phyloP scores from a whole-genome alignment of 2,113 vertebrate genomes.

The Prolemur simus region DNA sequence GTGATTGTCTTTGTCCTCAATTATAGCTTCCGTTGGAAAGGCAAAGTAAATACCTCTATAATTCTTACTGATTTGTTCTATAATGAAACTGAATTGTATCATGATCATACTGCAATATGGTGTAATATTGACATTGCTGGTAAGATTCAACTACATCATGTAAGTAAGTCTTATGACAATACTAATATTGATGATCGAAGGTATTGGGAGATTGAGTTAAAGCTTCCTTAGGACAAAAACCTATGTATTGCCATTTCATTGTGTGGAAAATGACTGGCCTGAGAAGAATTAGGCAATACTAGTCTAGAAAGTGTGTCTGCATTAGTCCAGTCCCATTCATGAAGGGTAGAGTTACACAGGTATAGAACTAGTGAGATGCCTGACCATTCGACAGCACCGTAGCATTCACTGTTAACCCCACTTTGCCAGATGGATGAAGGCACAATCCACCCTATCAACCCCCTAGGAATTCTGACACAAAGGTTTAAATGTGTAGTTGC shows the following conservation, averaged over 20 bases:
- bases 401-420: not conserved
- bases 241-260: not conserved
- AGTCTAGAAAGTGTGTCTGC: not conserved
- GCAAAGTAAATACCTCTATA: not conserved
- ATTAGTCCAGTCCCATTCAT: not conserved
- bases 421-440: not conserved
- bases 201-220: not conserved
- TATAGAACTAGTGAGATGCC: not conserved
- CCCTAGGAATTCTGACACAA: not conserved
- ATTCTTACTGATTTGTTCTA: not conserved
- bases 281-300: not conserved
- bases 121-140: not conserved
- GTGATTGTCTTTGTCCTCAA: not conserved
- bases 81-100: not conserved
- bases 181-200: not conserved
- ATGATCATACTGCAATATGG: not conserved
- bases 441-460: not conserved
- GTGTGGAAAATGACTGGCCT: not conserved
- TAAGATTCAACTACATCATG: not conserved
- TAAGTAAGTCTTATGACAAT: not conserved
- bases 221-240: not conserved
- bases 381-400: not conserved
- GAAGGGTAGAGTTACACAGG: not conserved
- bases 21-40: not conserved
- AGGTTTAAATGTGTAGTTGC: not conserved